Evolutionary conservation across 2,888 invertebrate species (phyloP).

Genomic region (Microchrysa polita): DNA sequence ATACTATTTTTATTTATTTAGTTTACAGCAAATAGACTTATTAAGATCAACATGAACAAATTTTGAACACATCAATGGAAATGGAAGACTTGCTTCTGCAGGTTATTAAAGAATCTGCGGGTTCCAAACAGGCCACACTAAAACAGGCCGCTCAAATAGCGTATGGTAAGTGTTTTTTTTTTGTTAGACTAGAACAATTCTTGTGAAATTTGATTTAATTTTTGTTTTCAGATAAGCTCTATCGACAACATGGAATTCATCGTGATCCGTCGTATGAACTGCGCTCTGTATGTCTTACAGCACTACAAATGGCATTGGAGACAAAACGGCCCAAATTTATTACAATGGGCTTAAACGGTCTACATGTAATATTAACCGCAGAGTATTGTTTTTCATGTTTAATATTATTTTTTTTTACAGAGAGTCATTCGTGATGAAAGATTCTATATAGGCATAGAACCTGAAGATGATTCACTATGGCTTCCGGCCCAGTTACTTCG

Average conservation of each 20-base stretch:
- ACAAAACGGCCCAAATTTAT: slow-evolving; percentile 87
- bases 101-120: slow-evolving; percentile 84
- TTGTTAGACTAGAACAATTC: slow-evolving; percentile 71
- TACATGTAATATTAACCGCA: slow-evolving; percentile 75
- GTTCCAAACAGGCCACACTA: slow-evolving; percentile 76
- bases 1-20: too few relatives aligned
- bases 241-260: slow-evolving; percentile 79
- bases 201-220: slow-evolving; percentile 69
- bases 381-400: not conserved
- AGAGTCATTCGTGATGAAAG: slow-evolving; percentile 90
- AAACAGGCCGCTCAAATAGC: slow-evolving; percentile 88
- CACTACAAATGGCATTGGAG: slow-evolving; percentile 87
- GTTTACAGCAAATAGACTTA: too few relatives aligned
- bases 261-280: slow-evolving; percentile 85
- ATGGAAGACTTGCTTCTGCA: slow-evolving; percentile 91
- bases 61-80: slow-evolving; percentile 39
- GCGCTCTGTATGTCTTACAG: slow-evolving; percentile 83
- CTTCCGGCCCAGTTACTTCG: slow-evolving; percentile 89
- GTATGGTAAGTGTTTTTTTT: slow-evolving; percentile 71
- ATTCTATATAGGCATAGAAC: slow-evolving; percentile 89
- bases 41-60: slow-evolving; percentile 15
- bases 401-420: slow-evolving; percentile 64
- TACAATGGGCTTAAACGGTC: slow-evolving; percentile 83
- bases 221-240: slow-evolving; percentile 75
- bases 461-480: slow-evolving; percentile 92